These are phyloP conservation scores for Drosophila aldrichi DNA, from an alignment of 2,888 invertebrate genomes.

Conservation along the genomic window DNA sequence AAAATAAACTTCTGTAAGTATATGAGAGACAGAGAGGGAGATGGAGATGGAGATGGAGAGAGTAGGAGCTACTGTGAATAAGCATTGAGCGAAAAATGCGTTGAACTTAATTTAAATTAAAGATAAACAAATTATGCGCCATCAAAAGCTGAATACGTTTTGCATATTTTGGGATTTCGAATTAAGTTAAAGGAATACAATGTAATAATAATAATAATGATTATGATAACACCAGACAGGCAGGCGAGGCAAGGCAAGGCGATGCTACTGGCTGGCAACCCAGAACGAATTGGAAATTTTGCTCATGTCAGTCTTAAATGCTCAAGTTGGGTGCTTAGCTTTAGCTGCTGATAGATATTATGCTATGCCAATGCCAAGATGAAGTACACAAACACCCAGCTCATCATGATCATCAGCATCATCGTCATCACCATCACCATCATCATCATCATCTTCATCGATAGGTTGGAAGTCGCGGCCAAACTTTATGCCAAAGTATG, in stretches of 20 bases:
- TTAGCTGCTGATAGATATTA: constrained; percentile 66
- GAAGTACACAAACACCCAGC: neutral
- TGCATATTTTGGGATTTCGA: constrained; percentile 66
- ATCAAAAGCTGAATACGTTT: constrained; percentile 57
- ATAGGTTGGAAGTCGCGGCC: constrained; percentile 40
- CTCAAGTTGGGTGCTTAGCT: constrained; percentile 57
- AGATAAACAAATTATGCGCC: constrained; percentile 73
- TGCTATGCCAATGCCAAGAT: constrained; percentile 43
- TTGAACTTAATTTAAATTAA: constrained; percentile 68
- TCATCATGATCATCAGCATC: neutral
- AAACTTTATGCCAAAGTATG: constrained; percentile 66
- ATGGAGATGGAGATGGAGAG: no score
- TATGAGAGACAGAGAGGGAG: neutral
- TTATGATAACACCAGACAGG: constrained; percentile 34
- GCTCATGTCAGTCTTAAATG: constrained; percentile 57
- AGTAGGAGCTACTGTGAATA: neutral
- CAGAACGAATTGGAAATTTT: constrained; percentile 4
- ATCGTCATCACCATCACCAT: neutral
- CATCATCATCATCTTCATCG: constrained; percentile 35
- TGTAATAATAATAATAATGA: constrained; percentile 49
- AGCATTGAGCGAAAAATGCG: constrained; percentile 9
- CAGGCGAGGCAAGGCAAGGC: neutral
- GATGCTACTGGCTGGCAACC: neutral
- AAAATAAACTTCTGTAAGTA: neutral
- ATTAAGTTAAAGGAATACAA: constrained; percentile 46